A percentile compares a stretch with the other conserved stretches of the same genome.
These are phyloP conservation scores for Diplogasteroides magnus DNA, from an alignment of 1,140 invertebrate genomes.

Conservation along the genomic window DNA sequence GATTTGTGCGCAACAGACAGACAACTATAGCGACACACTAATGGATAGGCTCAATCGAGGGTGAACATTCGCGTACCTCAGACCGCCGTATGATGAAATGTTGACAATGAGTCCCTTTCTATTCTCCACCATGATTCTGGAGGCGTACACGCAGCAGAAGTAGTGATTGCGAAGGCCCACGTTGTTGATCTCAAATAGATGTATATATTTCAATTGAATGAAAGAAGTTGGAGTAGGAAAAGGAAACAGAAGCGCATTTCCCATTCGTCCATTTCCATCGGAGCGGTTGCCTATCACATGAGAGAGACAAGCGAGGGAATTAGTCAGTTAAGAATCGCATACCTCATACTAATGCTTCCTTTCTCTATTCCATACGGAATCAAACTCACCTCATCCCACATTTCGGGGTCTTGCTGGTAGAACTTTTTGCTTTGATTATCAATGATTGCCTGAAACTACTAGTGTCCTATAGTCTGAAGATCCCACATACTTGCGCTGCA, in stretches of 20 bases:
- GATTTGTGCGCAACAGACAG: too few relatives aligned
- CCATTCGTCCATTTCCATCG: too few relatives aligned
- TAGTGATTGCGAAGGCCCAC: constrained; percentile 56
- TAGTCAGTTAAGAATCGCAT: too few relatives aligned
- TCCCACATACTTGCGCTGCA: constrained; percentile 41
- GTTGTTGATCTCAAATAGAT: constrained; percentile 55
- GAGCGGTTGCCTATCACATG: too few relatives aligned
- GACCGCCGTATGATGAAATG: constrained; percentile 58
- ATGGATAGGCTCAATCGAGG: not conserved
- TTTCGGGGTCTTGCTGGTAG: constrained; percentile 54
- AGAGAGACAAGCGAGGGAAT: too few relatives aligned
- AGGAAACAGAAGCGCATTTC: too few relatives aligned
- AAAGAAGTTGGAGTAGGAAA: too few relatives aligned
- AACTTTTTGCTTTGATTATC: constrained; percentile 50
- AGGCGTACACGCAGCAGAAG: constrained; percentile 51
- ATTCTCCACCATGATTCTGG: constrained; percentile 57
- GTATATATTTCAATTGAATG: too few relatives aligned
- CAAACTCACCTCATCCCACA: constrained; percentile 46
- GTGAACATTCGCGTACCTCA: constrained; percentile 3
- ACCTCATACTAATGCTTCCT: too few relatives aligned
- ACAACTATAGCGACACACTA: too few relatives aligned
- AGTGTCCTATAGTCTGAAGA: not conserved
- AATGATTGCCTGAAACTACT: constrained; percentile 24
- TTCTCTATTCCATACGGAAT: not conserved
- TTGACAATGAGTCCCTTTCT: constrained; percentile 58